Evolutionary conservation across 2,888 invertebrate species (phyloP).

Genomic region (Erebia epiphron): DNA sequence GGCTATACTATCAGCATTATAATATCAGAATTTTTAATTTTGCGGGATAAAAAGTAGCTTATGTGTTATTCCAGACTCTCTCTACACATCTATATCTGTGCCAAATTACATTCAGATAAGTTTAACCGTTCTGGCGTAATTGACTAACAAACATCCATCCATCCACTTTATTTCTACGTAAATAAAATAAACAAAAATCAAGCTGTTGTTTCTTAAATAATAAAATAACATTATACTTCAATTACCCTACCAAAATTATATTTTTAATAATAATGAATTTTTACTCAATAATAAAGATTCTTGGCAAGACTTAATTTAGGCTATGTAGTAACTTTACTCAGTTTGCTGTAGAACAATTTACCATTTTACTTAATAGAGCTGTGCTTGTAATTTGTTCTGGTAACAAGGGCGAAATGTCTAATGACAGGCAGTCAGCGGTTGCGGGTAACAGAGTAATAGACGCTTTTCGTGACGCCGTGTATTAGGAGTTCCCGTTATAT

Average conservation of each 20-base stretch:
- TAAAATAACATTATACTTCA: not conserved
- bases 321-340: conserved; percentile 22
- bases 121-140: too few species aligned
- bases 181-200: too few species aligned
- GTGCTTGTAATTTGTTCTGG: conserved; percentile 54
- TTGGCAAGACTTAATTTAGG: conserved; percentile 24
- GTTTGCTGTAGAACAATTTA: conserved; percentile 36
- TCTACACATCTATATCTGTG: too few species aligned
- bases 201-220: too few species aligned
- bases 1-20: too few species aligned
- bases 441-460: conserved; percentile 64
- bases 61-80: too few species aligned
- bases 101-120: too few species aligned
- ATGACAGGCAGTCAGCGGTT: conserved; percentile 56
- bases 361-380: conserved; percentile 49
- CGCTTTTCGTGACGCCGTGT: conserved; percentile 61
- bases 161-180: too few species aligned
- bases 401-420: conserved; percentile 56
- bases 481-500: conserved; percentile 55
- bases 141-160: too few species aligned
- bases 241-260: not conserved
- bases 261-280: too few species aligned
- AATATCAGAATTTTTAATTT: too few species aligned
- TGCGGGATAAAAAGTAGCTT: too few species aligned
- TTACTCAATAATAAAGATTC: not conserved